Conservation (phyloP, 2,888 invertebrate species). For the Leucozona laternaria region DNA sequence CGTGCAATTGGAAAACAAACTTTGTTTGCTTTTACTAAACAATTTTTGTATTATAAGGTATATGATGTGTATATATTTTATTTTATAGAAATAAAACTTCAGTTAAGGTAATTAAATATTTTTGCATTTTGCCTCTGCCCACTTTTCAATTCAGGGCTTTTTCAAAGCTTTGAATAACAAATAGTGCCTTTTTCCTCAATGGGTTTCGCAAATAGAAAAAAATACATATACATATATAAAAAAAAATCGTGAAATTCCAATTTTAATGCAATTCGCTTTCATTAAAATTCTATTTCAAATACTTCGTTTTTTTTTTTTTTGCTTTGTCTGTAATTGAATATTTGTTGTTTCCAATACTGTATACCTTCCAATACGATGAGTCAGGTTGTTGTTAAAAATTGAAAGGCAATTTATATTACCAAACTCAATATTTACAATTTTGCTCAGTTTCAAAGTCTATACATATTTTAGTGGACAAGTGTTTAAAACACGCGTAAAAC, state of each 20-base stretch:
- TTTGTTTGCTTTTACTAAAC: slow-evolving; percentile 39
- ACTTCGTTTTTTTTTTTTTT: slow-evolving; percentile 3
- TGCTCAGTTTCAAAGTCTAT: slow-evolving; percentile 38
- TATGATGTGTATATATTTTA: not conserved
- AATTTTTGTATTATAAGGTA: not conserved
- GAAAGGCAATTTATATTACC: not conserved
- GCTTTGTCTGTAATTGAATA: not conserved
- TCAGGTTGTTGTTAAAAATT: slow-evolving; percentile 37
- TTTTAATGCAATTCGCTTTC: slow-evolving; percentile 69
- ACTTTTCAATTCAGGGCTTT: slow-evolving; percentile 39
- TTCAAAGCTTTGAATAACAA: slow-evolving; percentile 57
- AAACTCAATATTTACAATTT: slow-evolving; percentile 32
- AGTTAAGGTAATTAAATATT: slow-evolving; percentile 62
- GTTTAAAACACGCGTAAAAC: slow-evolving; percentile 32
- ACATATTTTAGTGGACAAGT: slow-evolving; percentile 58
- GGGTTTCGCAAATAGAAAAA: slow-evolving; percentile 31
- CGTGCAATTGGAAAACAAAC: slow-evolving; percentile 64
- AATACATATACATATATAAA: not conserved
- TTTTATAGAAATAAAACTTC: slow-evolving; percentile 30
- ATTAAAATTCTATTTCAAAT: slow-evolving; percentile 73
- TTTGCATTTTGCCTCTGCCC: slow-evolving; percentile 36
- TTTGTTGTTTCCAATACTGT: not conserved
- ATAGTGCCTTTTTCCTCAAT: slow-evolving; percentile 50
- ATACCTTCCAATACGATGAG: slow-evolving; percentile 19
- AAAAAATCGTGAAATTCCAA: slow-evolving; percentile 63